phyloP scores from a whole-genome alignment of 2,888 invertebrate species.

The Hetaerina titia region DNA sequence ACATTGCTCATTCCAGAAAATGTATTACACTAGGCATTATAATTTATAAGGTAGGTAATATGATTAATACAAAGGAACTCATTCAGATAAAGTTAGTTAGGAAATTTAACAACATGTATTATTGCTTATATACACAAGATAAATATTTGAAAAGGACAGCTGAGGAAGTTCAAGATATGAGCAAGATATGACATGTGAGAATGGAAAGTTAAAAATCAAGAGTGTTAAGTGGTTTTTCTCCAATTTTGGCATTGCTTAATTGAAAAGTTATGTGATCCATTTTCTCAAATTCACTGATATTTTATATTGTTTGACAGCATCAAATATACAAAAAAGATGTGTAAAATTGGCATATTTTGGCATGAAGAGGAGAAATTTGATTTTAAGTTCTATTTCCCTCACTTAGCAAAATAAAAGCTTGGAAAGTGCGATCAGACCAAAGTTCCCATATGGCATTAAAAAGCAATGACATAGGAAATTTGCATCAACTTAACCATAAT shows the following conservation, averaged over 20 bases:
- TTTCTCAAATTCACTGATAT: background rate
- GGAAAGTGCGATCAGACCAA: background rate
- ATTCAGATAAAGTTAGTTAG: background rate
- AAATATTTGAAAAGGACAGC: background rate
- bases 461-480: no score
- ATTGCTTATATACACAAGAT: background rate
- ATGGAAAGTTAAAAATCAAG: background rate
- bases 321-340: background rate
- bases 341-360: background rate
- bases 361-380: conserved; percentile 10
- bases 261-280: background rate
- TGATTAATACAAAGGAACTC: background rate
- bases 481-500: no score
- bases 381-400: background rate
- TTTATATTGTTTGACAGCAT: background rate
- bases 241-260: background rate
- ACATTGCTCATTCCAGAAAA: background rate
- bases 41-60: background rate
- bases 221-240: conserved; percentile 14
- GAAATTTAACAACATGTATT: background rate
- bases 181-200: conserved; percentile 14
- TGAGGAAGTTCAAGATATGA: background rate
- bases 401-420: background rate
- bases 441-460: background rate
- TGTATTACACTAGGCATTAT: background rate